Conservation (phyloP, 2,888 invertebrate genomes). For the Tethea ocularis region DNA sequence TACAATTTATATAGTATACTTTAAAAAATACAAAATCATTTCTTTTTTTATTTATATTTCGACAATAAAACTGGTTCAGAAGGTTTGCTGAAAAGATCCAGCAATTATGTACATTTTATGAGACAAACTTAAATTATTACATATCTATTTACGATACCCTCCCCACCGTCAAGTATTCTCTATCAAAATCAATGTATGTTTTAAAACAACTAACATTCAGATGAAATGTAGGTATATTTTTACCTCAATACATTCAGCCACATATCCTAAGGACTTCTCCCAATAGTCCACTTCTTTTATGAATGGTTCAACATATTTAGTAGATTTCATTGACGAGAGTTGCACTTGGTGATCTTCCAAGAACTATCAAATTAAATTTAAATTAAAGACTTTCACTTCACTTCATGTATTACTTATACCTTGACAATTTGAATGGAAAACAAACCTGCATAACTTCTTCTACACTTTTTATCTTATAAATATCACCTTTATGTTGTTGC, state of each 20-base stretch:
- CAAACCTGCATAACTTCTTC: conserved; percentile 90
- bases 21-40: too few species aligned
- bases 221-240: conserved; percentile 11
- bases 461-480: conserved; percentile 88
- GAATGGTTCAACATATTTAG: conserved; percentile 94
- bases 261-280: conserved; percentile 92
- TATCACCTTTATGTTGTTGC: conserved; percentile 86
- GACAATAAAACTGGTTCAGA: too few species aligned
- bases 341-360: conserved; percentile 94
- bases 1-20: too few species aligned
- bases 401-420: neutral
- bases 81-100: too few species aligned
- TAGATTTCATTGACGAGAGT: conserved; percentile 94
- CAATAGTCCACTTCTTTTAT: conserved; percentile 92
- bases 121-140: too few species aligned
- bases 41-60: too few species aligned
- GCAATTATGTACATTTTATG: too few species aligned
- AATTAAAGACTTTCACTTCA: neutral
- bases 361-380: conserved; percentile 51
- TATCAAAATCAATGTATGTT: too few species aligned
- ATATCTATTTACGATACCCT: too few species aligned
- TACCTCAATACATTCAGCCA: conserved; percentile 92
- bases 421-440: neutral
- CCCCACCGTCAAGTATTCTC: too few species aligned
- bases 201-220: conserved; percentile 11